A percentile compares a stretch with the other conserved stretches of the same genome.
These are phyloP conservation scores for Candidula unifasciata DNA, from an alignment of 2,888 invertebrate species.

Conservation along the genomic window DNA sequence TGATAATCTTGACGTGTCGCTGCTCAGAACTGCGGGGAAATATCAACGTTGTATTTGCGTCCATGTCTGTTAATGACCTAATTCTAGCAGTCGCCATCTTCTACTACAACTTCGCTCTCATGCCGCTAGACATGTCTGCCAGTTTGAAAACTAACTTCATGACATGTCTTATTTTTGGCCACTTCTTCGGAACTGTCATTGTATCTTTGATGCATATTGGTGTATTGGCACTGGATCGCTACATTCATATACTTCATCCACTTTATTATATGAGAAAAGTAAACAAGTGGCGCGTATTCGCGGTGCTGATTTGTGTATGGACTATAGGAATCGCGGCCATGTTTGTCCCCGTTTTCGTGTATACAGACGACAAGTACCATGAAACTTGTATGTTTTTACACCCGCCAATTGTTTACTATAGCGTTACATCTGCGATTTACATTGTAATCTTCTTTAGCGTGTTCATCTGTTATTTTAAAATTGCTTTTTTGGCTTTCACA, in stretches of 20 bases:
- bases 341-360: neutral
- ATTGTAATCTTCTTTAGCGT: neutral
- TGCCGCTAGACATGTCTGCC: no score
- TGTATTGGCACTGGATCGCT: neutral
- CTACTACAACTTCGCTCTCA: no score
- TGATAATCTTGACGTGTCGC: no score
- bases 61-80: no score
- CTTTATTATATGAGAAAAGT: neutral
- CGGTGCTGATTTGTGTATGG: neutral
- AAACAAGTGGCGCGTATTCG: neutral
- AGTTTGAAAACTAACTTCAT: no score
- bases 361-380: neutral
- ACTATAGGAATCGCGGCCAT: neutral
- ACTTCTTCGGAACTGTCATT: neutral
- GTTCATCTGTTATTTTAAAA: neutral
- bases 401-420: neutral
- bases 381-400: neutral
- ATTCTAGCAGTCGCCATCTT: no score
- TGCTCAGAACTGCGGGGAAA: no score
- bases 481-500: neutral
- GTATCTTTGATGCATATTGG: neutral
- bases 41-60: no score
- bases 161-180: neutral
- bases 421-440: neutral
- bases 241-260: conserved; percentile 2